Percentiles rank a stretch among this genome's conserved stretches.
Evolutionary conservation across 2,797 vertebrate species (phyloP).

Genomic region (Sebastolobus alascanus): DNA sequence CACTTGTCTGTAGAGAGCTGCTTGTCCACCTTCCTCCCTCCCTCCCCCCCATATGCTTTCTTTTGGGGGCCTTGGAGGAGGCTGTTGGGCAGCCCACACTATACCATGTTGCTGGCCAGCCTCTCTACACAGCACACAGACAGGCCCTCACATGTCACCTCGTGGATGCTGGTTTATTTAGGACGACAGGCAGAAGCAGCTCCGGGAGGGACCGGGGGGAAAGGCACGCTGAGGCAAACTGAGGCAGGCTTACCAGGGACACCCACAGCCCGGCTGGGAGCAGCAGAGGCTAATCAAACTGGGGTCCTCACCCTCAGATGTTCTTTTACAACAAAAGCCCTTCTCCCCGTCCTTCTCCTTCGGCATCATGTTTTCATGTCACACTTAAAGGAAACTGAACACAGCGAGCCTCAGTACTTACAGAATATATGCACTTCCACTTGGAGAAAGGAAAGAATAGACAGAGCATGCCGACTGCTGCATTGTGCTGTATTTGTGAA

Average conservation of each 20-base stretch:
- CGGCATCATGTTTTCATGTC: background rate
- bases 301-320: slow-evolving; percentile 69
- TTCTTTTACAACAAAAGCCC: slow-evolving; percentile 69
- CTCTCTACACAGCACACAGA: background rate
- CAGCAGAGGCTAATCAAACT: slow-evolving; percentile 39
- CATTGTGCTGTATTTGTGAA: background rate
- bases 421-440: background rate
- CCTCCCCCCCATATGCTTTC: slow-evolving; percentile 44
- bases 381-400: slow-evolving; percentile 1
- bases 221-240: slow-evolving; percentile 39
- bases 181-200: slow-evolving; percentile 58
- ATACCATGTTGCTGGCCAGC: slow-evolving; percentile 2
- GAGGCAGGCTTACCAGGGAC: slow-evolving; percentile 6
- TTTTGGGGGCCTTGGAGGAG: slow-evolving; percentile 21
- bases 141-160: slow-evolving; percentile 33
- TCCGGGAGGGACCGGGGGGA: slow-evolving; percentile 46
- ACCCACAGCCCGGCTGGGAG: background rate
- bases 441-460: background rate
- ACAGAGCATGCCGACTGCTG: background rate
- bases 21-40: background rate
- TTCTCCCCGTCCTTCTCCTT: slow-evolving; percentile 1
- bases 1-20: slow-evolving; percentile 13
- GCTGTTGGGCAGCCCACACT: slow-evolving; percentile 26
- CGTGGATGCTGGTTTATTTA: slow-evolving; percentile 57
- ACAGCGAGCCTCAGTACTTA: background rate